Evolutionary conservation across 2,888 invertebrate genomes (phyloP).

Genomic region (Mimumesa dahlbomi): DNA sequence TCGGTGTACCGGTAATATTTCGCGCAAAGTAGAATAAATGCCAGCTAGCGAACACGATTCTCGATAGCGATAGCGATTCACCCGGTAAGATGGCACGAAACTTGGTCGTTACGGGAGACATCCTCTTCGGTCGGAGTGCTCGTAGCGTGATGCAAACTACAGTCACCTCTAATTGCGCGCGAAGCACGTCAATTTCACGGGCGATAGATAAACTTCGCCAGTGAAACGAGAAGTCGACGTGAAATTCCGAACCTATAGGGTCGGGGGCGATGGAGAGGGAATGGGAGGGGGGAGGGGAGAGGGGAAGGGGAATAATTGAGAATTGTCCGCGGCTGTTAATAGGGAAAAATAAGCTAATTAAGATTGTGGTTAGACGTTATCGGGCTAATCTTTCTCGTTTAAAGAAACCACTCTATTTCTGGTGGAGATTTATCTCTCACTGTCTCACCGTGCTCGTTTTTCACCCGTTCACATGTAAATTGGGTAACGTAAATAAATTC

Average conservation of each 20-base stretch:
- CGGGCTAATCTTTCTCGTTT: no score
- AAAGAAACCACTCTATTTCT: no score
- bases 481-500: no score
- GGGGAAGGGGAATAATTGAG: no score
- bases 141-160: constrained; percentile 27
- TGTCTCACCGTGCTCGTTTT: no score
- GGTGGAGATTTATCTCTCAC: no score
- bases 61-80: background rate
- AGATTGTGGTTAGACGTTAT: background rate
- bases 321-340: constrained; percentile 19
- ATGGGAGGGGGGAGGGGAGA: no score
- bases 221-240: constrained; percentile 2
- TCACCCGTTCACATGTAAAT: no score
- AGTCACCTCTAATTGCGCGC: constrained; percentile 34
- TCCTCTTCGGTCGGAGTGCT: constrained; percentile 22
- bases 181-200: constrained; percentile 33
- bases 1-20: no score
- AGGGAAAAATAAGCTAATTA: constrained; percentile 28
- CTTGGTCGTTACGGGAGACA: constrained; percentile 38
- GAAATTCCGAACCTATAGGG: background rate
- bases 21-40: no score
- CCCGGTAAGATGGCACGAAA: constrained; percentile 18
- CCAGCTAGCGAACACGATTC: background rate
- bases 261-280: no score
- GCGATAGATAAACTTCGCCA: constrained; percentile 31